Evolutionary conservation across 2,888 invertebrate species (phyloP), one percentile per base, ranked within the genome.

Genomic region (Parnassius apollo): DNA sequence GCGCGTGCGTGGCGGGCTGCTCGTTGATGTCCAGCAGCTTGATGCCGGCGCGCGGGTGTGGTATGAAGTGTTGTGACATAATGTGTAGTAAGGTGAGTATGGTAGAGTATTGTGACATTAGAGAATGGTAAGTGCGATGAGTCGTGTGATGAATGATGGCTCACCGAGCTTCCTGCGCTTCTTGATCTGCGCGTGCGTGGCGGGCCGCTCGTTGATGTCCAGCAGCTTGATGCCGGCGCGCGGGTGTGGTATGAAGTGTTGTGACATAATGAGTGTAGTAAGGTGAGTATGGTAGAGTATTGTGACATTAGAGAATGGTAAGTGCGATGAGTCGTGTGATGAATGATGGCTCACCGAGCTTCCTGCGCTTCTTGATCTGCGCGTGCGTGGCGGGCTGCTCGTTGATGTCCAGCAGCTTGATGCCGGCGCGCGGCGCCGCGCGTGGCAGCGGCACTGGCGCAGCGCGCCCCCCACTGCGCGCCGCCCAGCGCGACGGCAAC

Each of bases 11-110:
- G 13, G 97, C 97, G 0, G 98, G 98, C 79, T 98, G 97, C 79
- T 99, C 98, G 2, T 96, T 95, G 74, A 99, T 98, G 82, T 98
- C 98, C 49, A 99, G 91, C 56, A 99, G 91, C 89, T 99, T 99
- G 72, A 98, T 98, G 64, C 98, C 98, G 59, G 98, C 96, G 82
- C 98, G 91, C 94, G 98, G 73, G n/a, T n/a, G n/a, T n/a, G n/a
- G n/a, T n/a, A n/a, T n/a, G n/a, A n/a, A n/a, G n/a, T n/a, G n/a
- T n/a, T n/a, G n/a, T n/a, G n/a, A 4, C 25, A 25, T 25, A 25
- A 4, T 25, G 1, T 3, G 4, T 25, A 25, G 4, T 25, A 3
- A 25, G 25, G 25, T 25, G 25, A 25, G 25, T 25, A 2, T 25
- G 4, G 25, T 25, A 25, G 7, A 25, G 25, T 25, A 2, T 46